These are phyloP conservation scores for Amphiprion percula DNA, from an alignment of 2,113 vertebrate species.

Conservation along the genomic window DNA sequence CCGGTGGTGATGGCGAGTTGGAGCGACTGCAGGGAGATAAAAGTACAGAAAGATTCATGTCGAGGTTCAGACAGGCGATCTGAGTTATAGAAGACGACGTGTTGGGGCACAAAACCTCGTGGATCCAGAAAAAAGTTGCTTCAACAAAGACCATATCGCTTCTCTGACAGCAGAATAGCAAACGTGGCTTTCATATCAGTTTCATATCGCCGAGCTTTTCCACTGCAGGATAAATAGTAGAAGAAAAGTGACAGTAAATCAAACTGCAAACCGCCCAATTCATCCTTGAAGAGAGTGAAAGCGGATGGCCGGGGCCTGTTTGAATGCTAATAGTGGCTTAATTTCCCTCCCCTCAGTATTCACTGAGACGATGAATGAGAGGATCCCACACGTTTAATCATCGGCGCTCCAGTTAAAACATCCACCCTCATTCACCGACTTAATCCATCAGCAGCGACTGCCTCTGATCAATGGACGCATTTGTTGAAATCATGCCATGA, in stretches of 20 bases:
- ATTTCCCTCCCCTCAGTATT: conserved; percentile 32
- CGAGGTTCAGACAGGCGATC: conserved; percentile 51
- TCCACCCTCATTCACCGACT: conserved; percentile 57
- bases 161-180: conserved; percentile 14
- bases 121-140: conserved; percentile 39
- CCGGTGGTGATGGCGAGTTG: no score
- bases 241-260: conserved; percentile 54
- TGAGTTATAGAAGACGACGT: conserved; percentile 28
- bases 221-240: conserved; percentile 21
- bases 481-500: conserved; percentile 70
- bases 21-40: no score
- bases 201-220: conserved; percentile 32
- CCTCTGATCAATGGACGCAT: conserved; percentile 71
- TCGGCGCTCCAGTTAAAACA: conserved; percentile 60
- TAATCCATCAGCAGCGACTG: conserved; percentile 59
- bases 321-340: conserved; percentile 66
- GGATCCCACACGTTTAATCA: conserved; percentile 64
- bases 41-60: background rate
- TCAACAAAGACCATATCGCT: conserved; percentile 15
- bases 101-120: conserved; percentile 29
- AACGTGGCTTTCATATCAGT: conserved; percentile 32
- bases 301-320: conserved; percentile 29
- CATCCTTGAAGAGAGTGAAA: conserved; percentile 6
- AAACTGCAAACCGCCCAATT: conserved; percentile 53
- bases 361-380: conserved; percentile 56